phyloP scores from a whole-genome alignment of 2,113 vertebrate species.

The Lepus europaeus region DNA sequence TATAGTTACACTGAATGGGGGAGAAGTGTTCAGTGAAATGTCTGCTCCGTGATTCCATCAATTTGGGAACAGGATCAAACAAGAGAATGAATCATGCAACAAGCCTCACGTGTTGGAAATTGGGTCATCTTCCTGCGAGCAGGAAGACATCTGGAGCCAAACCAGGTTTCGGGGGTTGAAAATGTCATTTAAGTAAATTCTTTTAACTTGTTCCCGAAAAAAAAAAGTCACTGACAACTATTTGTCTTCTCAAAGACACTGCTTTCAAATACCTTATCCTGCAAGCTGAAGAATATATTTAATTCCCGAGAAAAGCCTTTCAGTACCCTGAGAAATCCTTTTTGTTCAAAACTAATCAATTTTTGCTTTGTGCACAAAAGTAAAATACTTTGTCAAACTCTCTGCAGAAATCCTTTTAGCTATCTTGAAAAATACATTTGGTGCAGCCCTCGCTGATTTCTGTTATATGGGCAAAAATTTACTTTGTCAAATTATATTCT shows the following conservation, averaged over 20 bases:
- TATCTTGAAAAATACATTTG: slow-evolving; percentile 83
- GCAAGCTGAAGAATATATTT: slow-evolving; percentile 76
- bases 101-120: slow-evolving; percentile 22
- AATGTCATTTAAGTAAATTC: slow-evolving; percentile 68
- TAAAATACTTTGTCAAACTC: slow-evolving; percentile 85
- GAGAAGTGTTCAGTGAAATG: slow-evolving; percentile 33
- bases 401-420: slow-evolving; percentile 83
- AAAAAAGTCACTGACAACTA: slow-evolving; percentile 71
- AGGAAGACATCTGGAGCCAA: slow-evolving; percentile 46
- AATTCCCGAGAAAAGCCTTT: slow-evolving; percentile 85
- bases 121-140: slow-evolving; percentile 40
- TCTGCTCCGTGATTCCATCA: slow-evolving; percentile 35
- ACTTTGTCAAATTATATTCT: slow-evolving; percentile 87
- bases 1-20: slow-evolving; percentile 50
- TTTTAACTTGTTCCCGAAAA: slow-evolving; percentile 67
- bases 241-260: slow-evolving; percentile 80
- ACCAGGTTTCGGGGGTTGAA: slow-evolving; percentile 53
- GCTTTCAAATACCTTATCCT: slow-evolving; percentile 81
- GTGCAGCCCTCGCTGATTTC: slow-evolving; percentile 81
- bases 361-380: slow-evolving; percentile 81
- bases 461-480: slow-evolving; percentile 84
- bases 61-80: slow-evolving; percentile 60
- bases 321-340: slow-evolving; percentile 80
- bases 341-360: slow-evolving; percentile 82
- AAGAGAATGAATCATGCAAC: slow-evolving; percentile 42